These are phyloP conservation scores for Cyrtodaria siliqua DNA, from an alignment of 2,888 invertebrate species.

Conservation along the genomic window DNA sequence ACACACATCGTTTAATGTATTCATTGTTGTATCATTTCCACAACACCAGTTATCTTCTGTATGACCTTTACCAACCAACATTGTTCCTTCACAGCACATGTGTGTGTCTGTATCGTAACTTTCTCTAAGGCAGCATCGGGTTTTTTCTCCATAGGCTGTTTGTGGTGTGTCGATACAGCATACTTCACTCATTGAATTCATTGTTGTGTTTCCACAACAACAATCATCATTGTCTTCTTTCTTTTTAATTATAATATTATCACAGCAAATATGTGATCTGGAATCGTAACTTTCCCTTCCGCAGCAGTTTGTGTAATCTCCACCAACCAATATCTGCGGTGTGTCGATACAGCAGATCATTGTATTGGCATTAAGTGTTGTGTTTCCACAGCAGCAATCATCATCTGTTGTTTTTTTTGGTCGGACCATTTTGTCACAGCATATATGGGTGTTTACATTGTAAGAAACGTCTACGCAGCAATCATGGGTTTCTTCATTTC, in stretches of 20 bases:
- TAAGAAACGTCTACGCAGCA: constrained; percentile 41
- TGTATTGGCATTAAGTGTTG: constrained; percentile 29
- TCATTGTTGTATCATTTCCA: constrained; percentile 39
- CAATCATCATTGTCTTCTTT: constrained; percentile 25
- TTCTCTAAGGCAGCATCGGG: constrained; percentile 33
- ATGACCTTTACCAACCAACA: constrained; percentile 14
- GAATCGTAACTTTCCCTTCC: constrained; percentile 27
- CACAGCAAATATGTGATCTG: constrained; percentile 26
- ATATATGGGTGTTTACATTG: constrained; percentile 24
- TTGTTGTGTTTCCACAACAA: constrained; percentile 31
- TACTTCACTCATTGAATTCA: constrained; percentile 25
- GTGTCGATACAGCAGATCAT: constrained; percentile 40
- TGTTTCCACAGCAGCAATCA: constrained; percentile 40
- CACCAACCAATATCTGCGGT: constrained; percentile 8
- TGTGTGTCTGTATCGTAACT: constrained; percentile 23
- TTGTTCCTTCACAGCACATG: constrained; percentile 33
- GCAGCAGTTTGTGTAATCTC: constrained; percentile 25
- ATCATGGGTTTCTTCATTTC: constrained; percentile 17
- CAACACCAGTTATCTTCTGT: constrained; percentile 44
- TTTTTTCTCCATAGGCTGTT: constrained; percentile 9
- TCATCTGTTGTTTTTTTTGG: constrained; percentile 22
- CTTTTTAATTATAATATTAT: constrained; percentile 10
- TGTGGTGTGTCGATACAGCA: constrained; percentile 42
- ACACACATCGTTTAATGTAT: constrained; percentile 34
- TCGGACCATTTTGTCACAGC: constrained; percentile 36